Evolutionary conservation across 1,140 invertebrate genomes (phyloP).

Genomic region (Glomeris maerens): DNA sequence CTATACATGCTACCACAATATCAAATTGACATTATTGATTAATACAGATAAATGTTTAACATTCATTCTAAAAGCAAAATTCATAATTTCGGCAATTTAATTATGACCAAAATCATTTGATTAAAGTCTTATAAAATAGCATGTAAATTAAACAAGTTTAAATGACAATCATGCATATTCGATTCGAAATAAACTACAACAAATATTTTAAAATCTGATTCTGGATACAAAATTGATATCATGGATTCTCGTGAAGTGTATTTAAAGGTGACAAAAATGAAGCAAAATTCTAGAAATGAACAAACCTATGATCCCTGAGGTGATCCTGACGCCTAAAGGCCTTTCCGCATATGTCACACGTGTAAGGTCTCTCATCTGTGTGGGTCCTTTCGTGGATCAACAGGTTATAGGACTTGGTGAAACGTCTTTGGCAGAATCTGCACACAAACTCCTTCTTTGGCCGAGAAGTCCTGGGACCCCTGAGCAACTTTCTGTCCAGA

Average conservation of each 20-base stretch:
- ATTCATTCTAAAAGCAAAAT: too few relatives aligned
- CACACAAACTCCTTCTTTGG: slow-evolving; percentile 97
- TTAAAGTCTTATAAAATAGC: too few relatives aligned
- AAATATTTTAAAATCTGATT: too few relatives aligned
- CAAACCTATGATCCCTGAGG: slow-evolving; percentile 86
- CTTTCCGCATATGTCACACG: slow-evolving; percentile 95
- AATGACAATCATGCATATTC: too few relatives aligned
- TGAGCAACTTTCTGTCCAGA: slow-evolving; percentile 37
- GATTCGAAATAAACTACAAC: too few relatives aligned
- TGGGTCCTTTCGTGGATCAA: slow-evolving; percentile 94
- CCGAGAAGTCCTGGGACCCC: slow-evolving; percentile 45
- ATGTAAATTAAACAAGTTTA: too few relatives aligned
- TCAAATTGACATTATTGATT: too few relatives aligned
- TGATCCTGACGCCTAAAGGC: slow-evolving; percentile 93
- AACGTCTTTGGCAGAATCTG: slow-evolving; percentile 91
- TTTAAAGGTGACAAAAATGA: slow-evolving; percentile 83
- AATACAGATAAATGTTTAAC: too few relatives aligned
- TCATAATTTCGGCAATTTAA: too few relatives aligned
- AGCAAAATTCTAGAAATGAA: too few relatives aligned
- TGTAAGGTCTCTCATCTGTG: slow-evolving; percentile 92
- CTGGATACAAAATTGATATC: slow-evolving; percentile 81
- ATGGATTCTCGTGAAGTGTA: slow-evolving; percentile 92
- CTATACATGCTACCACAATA: too few relatives aligned
- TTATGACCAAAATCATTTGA: too few relatives aligned
- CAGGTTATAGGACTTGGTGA: slow-evolving; percentile 96